Conservation (phyloP, 2,113 vertebrate genomes). For the Columbina picui region DNA sequence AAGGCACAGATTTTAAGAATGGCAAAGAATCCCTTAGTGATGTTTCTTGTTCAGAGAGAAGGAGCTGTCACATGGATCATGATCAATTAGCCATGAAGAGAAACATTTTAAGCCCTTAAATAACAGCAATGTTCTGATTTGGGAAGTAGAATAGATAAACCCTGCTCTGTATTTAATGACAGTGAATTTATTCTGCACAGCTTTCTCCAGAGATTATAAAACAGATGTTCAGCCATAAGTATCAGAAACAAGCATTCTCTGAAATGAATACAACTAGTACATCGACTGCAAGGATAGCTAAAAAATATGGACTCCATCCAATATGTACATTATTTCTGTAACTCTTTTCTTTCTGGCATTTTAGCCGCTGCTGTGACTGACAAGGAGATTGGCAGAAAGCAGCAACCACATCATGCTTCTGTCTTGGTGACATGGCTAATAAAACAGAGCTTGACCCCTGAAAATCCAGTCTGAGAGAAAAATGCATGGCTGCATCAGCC, state of each 20-base stretch:
- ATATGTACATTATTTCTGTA: neutral
- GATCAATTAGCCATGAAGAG: slow-evolving; percentile 25
- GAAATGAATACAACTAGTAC: neutral
- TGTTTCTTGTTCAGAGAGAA: neutral
- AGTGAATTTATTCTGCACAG: neutral
- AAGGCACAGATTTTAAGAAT: neutral
- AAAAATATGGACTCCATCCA: neutral
- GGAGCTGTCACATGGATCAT: neutral
- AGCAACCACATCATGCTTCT: neutral
- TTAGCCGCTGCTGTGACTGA: neutral
- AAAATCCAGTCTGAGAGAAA: neutral
- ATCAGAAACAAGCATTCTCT: neutral
- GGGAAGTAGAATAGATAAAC: neutral
- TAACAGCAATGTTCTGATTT: neutral
- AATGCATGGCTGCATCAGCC: neutral
- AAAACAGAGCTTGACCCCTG: neutral
- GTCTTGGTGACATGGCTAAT: neutral
- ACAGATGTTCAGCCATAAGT: slow-evolving; percentile 22
- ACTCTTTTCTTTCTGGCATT: neutral
- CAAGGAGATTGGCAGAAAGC: neutral
- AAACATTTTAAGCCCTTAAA: slow-evolving; percentile 26
- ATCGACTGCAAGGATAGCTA: neutral
- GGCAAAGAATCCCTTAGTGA: neutral
- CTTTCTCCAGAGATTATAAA: slow-evolving; percentile 24
- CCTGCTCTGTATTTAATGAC: neutral